Evolutionary conservation across 2,888 invertebrate species (phyloP).

Genomic region (Caenorhabditis wallacei): DNA sequence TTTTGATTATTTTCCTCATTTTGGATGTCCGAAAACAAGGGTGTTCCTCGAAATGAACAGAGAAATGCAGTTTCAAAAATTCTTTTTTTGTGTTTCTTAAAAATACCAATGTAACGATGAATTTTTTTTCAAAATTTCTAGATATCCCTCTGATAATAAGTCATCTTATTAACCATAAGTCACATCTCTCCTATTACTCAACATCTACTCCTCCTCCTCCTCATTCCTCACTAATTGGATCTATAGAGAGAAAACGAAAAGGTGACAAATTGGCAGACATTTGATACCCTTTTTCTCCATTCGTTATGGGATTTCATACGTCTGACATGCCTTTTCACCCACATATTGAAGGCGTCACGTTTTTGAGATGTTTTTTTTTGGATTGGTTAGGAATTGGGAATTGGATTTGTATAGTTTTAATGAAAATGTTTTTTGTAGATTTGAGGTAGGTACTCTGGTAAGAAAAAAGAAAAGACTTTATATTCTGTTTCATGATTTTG

Average conservation of each 20-base stretch:
- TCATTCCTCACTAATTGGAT: conserved; percentile 15
- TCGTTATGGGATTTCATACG: conserved; percentile 16
- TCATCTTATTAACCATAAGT: no score
- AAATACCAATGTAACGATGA: no score
- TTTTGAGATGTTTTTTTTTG: conserved; percentile 11
- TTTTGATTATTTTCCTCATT: conserved; percentile 37
- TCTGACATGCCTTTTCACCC: not conserved
- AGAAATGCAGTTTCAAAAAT: not conserved
- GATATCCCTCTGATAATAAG: no score
- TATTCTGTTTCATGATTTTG: no score
- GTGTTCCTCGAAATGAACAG: not conserved
- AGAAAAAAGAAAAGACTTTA: no score
- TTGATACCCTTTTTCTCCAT: conserved; percentile 44
- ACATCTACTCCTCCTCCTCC: not conserved
- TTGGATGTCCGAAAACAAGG: conserved; percentile 10
- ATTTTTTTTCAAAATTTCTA: not conserved
- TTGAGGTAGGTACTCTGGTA: no score
- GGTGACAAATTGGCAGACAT: conserved; percentile 53
- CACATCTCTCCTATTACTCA: not conserved
- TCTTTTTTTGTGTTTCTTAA: not conserved
- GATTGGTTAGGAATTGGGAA: not conserved
- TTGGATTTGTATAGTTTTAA: no score
- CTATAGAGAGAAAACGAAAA: conserved; percentile 20
- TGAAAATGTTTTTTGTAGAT: no score
- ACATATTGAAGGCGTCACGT: not conserved